These are phyloP conservation scores for Papilio machaon DNA, from an alignment of 1,140 invertebrate genomes.

Conservation along the genomic window DNA sequence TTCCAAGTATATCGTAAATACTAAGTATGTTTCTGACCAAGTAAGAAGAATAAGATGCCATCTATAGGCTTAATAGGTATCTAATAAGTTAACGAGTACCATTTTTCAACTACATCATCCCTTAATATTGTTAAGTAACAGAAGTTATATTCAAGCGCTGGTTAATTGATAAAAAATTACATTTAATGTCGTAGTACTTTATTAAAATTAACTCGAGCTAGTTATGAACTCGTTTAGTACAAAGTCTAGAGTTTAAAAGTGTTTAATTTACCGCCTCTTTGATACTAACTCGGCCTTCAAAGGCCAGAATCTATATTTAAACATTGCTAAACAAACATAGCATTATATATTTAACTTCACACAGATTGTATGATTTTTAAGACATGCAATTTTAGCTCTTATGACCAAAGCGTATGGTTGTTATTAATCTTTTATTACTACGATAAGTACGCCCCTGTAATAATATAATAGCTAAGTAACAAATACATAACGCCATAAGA, in stretches of 20 bases:
- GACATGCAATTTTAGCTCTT: background rate
- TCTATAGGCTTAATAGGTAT: too few species aligned
- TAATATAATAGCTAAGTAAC: background rate
- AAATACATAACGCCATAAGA: background rate
- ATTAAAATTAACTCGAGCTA: background rate
- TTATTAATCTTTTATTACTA: background rate
- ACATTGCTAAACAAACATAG: slow-evolving; percentile 27
- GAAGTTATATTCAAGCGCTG: too few species aligned
- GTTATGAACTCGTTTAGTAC: background rate
- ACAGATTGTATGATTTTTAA: background rate
- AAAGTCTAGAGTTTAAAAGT: slow-evolving; percentile 26
- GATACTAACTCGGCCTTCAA: slow-evolving; percentile 39
- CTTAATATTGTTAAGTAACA: too few species aligned
- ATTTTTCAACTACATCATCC: too few species aligned
- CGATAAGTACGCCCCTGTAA: background rate
- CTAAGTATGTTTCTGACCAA: too few species aligned
- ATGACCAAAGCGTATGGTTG: slow-evolving; percentile 4
- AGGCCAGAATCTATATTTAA: slow-evolving; percentile 45
- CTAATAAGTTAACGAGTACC: too few species aligned
- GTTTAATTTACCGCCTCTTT: slow-evolving; percentile 34
- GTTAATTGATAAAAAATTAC: too few species aligned
- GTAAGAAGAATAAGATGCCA: too few species aligned
- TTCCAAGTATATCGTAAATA: too few species aligned
- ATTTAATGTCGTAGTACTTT: too few species aligned
- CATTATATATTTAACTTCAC: slow-evolving; percentile 26